These are phyloP conservation scores for Ammodytes dubius DNA, from an alignment of 2,113 vertebrate genomes.

Conservation along the genomic window DNA sequence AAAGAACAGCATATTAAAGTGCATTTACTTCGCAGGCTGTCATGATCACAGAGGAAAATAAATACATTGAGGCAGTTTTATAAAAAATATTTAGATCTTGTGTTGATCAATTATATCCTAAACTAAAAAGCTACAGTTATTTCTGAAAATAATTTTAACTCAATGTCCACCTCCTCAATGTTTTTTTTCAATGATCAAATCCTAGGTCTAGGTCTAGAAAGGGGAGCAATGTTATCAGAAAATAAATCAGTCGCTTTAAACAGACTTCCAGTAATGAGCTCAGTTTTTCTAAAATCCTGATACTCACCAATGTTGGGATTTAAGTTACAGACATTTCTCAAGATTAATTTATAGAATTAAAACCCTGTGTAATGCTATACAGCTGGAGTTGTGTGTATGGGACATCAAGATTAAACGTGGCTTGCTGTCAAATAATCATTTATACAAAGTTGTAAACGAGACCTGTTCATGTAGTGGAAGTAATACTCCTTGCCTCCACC, in stretches of 20 bases:
- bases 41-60: background rate
- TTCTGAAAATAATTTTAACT: background rate
- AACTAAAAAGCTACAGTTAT: background rate
- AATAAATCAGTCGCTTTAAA: background rate
- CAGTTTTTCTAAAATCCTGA: background rate
- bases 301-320: background rate
- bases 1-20: background rate
- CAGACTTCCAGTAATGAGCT: background rate
- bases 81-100: background rate
- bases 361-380: background rate
- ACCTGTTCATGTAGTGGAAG: constrained; percentile 19
- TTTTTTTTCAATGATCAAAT: background rate
- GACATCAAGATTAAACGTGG: background rate
- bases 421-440: constrained; percentile 6
- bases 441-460: constrained; percentile 3
- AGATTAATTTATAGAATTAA: background rate
- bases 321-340: background rate
- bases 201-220: background rate
- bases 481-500: constrained; percentile 33
- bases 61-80: background rate
- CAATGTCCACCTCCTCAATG: background rate
- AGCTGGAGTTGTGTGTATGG: background rate
- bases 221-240: background rate
- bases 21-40: background rate
- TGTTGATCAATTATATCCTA: background rate